These are phyloP conservation scores for Platerodrilus igneus DNA, from an alignment of 2,888 invertebrate species.

Conservation along the genomic window DNA sequence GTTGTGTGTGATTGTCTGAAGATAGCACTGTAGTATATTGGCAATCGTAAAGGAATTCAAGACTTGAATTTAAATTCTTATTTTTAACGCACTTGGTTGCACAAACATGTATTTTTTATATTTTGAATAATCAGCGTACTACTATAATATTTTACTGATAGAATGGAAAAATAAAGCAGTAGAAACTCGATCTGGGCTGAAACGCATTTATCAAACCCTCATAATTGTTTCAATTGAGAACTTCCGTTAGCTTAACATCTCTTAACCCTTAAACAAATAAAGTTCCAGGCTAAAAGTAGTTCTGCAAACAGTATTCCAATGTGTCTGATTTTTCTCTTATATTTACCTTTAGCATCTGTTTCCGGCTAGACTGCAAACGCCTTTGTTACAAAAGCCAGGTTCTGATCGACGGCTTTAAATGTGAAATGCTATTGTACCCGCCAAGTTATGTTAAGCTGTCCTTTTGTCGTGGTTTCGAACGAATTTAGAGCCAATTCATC, in stretches of 20 bases:
- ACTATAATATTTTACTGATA: too few species aligned
- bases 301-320: constrained; percentile 20
- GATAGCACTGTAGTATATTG: too few species aligned
- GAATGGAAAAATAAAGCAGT: too few species aligned
- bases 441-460: constrained; percentile 20
- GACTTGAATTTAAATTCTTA: too few species aligned
- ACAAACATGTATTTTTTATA: too few species aligned
- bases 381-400: constrained; percentile 19
- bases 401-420: constrained; percentile 15
- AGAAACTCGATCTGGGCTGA: too few species aligned
- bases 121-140: too few species aligned
- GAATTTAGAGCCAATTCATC: too few species aligned
- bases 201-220: too few species aligned
- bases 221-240: constrained; percentile 14
- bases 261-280: constrained; percentile 10
- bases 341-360: constrained; percentile 22
- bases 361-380: constrained; percentile 20
- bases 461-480: constrained; percentile 16
- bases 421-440: constrained; percentile 13
- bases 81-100: too few species aligned
- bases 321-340: constrained; percentile 16
- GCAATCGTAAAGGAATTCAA: too few species aligned
- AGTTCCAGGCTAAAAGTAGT: constrained; percentile 12
- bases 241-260: constrained; percentile 1
- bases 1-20: too few species aligned